These are phyloP conservation scores for Hoplodrina blanda DNA, from an alignment of 2,888 invertebrate species.

Conservation along the genomic window DNA sequence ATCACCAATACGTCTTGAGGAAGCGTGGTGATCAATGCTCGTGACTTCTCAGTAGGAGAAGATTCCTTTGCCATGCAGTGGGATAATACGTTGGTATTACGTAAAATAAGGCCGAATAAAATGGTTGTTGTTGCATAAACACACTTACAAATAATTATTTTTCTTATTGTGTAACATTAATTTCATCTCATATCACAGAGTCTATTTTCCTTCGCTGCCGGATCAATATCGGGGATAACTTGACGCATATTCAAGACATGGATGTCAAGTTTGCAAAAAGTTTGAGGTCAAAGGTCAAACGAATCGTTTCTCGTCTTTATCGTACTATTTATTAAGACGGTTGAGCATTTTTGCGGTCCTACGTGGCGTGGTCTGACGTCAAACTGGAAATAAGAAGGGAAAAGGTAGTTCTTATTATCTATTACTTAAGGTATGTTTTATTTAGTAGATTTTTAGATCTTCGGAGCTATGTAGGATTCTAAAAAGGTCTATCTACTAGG, in stretches of 20 bases:
- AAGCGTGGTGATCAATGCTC: too few relatives aligned
- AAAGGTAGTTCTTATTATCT: constrained; percentile 13
- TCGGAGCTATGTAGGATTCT: not conserved
- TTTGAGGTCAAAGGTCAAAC: constrained; percentile 52
- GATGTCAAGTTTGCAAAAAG: constrained; percentile 49
- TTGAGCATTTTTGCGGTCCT: constrained; percentile 31
- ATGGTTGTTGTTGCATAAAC: too few relatives aligned
- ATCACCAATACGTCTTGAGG: too few relatives aligned
- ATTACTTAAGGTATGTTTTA: constrained; percentile 1
- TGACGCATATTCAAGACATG: constrained; percentile 40
- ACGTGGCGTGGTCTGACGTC: constrained; percentile 19
- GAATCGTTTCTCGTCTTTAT: constrained; percentile 35
- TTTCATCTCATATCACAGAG: constrained; percentile 14
- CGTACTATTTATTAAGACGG: constrained; percentile 39
- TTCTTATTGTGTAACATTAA: not conserved
- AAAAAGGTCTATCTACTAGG: not conserved
- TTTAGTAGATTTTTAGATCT: not conserved
- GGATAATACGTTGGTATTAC: too few relatives aligned
- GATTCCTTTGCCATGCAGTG: too few relatives aligned
- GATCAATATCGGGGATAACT: constrained; percentile 32
- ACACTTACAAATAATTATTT: not conserved
- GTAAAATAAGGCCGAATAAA: too few relatives aligned
- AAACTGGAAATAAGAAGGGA: not conserved
- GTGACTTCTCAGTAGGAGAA: too few relatives aligned
- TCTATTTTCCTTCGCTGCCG: constrained; percentile 19